phyloP scores from a whole-genome alignment of 1,140 invertebrate species.

The Batillaria attramentaria region DNA sequence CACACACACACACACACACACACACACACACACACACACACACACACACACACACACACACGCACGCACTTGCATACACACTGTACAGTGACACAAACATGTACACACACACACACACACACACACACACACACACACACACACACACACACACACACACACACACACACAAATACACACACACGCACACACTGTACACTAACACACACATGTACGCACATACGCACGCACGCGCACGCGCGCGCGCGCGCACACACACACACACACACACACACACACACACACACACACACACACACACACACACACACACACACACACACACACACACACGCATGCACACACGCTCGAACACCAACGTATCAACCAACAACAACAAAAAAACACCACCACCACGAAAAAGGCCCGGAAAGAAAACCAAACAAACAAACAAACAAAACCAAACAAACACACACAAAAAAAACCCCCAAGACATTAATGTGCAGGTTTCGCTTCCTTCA shows the following conservation, averaged over 20 bases:
- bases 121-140: background rate
- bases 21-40: constrained; percentile 4
- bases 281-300: constrained; percentile 24
- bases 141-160: background rate
- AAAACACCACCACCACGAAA: background rate
- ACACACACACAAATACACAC: background rate
- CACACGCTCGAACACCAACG: constrained; percentile 17
- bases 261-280: constrained; percentile 26
- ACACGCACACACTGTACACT: background rate
- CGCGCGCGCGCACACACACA: constrained; percentile 13
- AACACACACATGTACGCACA: background rate
- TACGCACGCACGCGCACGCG: background rate
- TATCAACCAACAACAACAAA: constrained; percentile 14
- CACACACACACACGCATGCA: constrained; percentile 19
- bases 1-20: constrained; percentile 5
- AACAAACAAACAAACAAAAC: background rate
- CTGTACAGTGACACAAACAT: background rate
- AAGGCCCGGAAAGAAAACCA: background rate
- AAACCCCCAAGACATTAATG: background rate
- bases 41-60: constrained; percentile 5
- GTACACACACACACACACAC: background rate
- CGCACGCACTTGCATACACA: background rate
- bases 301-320: constrained; percentile 3
- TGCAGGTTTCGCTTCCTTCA: no score
- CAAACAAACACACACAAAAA: background rate